A percentile compares a stretch with the other conserved stretches of the same genome.
phyloP scores from a whole-genome alignment of 2,113 vertebrate species.

The Eolophus roseicapilla region DNA sequence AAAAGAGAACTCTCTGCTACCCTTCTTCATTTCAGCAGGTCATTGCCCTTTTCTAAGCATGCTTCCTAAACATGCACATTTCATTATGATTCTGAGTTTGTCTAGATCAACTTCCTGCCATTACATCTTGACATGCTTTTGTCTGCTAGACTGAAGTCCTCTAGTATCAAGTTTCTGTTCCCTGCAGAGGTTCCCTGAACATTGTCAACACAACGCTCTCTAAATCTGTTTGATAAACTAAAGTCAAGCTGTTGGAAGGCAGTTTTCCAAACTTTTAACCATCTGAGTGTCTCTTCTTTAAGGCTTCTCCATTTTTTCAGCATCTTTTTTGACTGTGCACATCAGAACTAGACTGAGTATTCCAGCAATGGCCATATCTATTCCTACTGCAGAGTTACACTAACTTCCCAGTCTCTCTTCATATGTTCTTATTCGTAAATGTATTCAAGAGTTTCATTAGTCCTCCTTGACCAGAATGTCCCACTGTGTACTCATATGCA shows the following conservation, averaged over 20 bases:
- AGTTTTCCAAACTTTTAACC: background rate
- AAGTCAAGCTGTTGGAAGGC: background rate
- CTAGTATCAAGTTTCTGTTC: conserved; percentile 23
- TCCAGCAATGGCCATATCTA: background rate
- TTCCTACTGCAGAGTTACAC: background rate
- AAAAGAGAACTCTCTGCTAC: background rate
- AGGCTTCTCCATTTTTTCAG: background rate
- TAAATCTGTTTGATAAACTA: conserved; percentile 21
- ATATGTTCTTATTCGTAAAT: background rate
- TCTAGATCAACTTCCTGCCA: conserved; percentile 30
- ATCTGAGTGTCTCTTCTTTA: background rate
- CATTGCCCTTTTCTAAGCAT: background rate
- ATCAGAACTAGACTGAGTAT: background rate
- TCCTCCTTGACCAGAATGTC: background rate
- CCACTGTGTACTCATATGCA: background rate
- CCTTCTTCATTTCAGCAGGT: background rate
- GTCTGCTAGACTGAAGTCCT: conserved; percentile 7
- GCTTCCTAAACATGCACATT: background rate
- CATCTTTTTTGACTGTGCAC: background rate
- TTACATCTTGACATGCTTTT: conserved; percentile 9
- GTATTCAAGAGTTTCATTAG: background rate
- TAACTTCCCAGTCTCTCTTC: background rate
- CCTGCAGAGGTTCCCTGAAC: background rate
- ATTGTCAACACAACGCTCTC: background rate
- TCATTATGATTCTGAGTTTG: background rate